phyloP scores from a whole-genome alignment of 2,888 invertebrate species.

The Ormyrus thymus region DNA sequence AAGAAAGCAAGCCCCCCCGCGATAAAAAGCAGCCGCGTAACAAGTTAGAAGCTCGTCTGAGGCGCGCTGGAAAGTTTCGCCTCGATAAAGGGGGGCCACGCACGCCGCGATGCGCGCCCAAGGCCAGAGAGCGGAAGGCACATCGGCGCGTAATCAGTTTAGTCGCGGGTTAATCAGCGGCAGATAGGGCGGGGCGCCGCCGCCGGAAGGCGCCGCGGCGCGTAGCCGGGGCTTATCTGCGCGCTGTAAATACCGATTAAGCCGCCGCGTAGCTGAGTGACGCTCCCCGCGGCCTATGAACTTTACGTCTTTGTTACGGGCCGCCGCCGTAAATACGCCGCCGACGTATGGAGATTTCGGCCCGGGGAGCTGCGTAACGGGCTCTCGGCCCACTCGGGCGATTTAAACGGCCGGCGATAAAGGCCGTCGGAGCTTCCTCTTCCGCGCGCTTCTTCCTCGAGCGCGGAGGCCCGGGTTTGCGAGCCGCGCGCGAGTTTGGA shows the following conservation, averaged over 20 bases:
- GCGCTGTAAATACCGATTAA: constrained; percentile 62
- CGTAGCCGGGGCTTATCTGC: constrained; percentile 39
- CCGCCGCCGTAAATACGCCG: neutral
- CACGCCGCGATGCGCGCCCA: no score
- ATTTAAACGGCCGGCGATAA: neutral
- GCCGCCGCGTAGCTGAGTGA: constrained; percentile 51
- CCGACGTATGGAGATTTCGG: neutral
- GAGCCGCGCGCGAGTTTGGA: no score
- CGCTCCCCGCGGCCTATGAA: neutral
- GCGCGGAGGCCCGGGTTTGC: neutral
- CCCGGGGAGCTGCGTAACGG: neutral
- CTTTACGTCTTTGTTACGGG: constrained; percentile 17
- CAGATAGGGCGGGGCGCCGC: neutral
- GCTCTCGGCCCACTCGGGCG: no score
- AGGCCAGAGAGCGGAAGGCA: constrained; percentile 30
- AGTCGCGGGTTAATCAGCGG: constrained; percentile 62
- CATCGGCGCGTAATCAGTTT: constrained; percentile 67
- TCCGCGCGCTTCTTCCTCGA: neutral
- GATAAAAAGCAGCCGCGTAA: no score
- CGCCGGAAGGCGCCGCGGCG: neutral
- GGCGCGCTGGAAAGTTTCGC: no score
- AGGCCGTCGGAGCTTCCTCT: neutral
- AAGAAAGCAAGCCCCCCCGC: no score
- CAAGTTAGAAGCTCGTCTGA: no score
- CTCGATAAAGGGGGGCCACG: no score